phyloP scores from a whole-genome alignment of 2,113 vertebrate genomes.

The Leucoraja erinaceus region DNA sequence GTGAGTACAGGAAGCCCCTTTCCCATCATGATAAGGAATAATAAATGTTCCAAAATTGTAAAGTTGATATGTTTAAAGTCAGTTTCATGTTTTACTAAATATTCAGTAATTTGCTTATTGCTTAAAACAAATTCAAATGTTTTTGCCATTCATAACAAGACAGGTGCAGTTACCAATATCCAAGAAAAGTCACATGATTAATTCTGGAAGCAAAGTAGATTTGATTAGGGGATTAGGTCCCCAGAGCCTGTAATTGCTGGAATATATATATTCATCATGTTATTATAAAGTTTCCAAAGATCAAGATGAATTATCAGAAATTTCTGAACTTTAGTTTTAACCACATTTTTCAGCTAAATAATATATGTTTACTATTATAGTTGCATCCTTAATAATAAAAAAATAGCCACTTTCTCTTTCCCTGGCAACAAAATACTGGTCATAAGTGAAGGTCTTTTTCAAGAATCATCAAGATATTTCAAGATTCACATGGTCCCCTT shows the following conservation, averaged over 20 bases:
- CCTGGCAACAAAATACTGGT: too few species aligned
- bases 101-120: neutral
- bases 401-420: neutral
- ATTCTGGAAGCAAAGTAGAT: neutral
- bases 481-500: neutral
- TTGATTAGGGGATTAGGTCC: neutral
- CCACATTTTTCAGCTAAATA: neutral
- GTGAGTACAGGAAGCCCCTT: conserved; percentile 50
- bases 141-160: neutral
- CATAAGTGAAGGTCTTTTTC: neutral
- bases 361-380: neutral
- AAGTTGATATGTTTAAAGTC: neutral
- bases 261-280: neutral
- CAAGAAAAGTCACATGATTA: neutral
- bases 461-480: conserved; percentile 21
- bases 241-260: neutral
- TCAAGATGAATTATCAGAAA: neutral
- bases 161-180: neutral
- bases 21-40: neutral
- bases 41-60: neutral
- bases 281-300: neutral
- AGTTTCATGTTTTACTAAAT: neutral
- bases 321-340: neutral
- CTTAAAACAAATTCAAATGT: neutral
- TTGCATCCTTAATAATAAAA: neutral